Evolutionary conservation across 2,797 vertebrate species (phyloP).

Genomic region (Oophaga sylvatica): DNA sequence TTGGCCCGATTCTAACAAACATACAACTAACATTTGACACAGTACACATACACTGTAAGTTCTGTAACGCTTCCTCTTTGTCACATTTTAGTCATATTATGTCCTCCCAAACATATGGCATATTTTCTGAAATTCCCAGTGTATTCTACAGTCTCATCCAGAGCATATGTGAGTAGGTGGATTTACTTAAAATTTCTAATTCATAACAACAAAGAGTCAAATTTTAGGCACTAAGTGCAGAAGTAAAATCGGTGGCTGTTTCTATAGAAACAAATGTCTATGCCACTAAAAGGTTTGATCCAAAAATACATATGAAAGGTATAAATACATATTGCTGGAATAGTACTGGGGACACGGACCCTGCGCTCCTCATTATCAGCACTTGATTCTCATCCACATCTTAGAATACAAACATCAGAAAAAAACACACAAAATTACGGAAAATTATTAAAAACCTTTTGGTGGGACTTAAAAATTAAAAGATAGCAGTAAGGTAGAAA

Average conservation of each 20-base stretch:
- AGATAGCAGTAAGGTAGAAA: neutral
- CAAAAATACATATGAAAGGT: conserved; percentile 49
- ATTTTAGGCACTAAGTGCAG: conserved; percentile 34
- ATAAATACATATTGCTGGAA: conserved; percentile 32
- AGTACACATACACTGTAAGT: neutral
- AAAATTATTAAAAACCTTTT: neutral
- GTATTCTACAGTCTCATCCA: conserved; percentile 17
- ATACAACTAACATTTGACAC: neutral
- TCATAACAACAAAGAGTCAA: conserved; percentile 56
- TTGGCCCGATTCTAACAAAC: neutral
- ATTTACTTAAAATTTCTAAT: conserved; percentile 54
- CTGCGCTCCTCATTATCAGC: neutral
- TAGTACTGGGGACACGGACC: neutral
- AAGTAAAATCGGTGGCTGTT: conserved; percentile 31
- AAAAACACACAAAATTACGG: conserved; percentile 9
- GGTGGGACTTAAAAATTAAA: neutral
- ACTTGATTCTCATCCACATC: neutral
- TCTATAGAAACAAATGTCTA: conserved; percentile 54
- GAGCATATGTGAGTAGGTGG: conserved; percentile 56
- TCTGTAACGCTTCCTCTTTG: neutral
- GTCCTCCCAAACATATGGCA: conserved; percentile 19
- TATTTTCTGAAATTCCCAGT: conserved; percentile 4
- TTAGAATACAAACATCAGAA: neutral
- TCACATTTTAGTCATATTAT: neutral
- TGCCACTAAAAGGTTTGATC: conserved; percentile 25